Base-by-base conservation (phyloP, 2,888 invertebrate species). In the Parnassius mnemosyne region DNA sequence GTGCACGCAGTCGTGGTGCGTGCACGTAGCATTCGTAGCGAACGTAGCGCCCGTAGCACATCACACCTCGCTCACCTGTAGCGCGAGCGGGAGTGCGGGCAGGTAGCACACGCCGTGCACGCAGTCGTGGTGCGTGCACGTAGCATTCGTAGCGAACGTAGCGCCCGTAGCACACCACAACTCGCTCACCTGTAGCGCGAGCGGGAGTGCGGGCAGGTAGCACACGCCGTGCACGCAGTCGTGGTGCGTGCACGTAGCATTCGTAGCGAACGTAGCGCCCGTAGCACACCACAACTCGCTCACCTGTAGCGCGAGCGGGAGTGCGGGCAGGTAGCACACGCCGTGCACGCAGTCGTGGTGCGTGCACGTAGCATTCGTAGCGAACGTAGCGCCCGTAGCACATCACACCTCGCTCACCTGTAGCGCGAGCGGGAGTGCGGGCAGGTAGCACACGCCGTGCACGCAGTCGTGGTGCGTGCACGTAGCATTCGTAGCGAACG, bases 301-400 rank as follows among this genome's bases (percentile, higher is more conserved):
- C 41, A 82, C 85, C 75, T 83, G 84, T 60, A 80, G 44, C 10
- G 73, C 68, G 3, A 76, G 69, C 46, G 20, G 20, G 20, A 20
- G 20, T 20, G 93, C 93, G 3, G 97, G 98, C 84, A 98, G 96
- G 87, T 98, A 98, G 91, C 98, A 99, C 50, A 97, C 97, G 63
- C 98, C 99, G 87, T 99, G 98, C 81, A 98, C 96, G 89, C 99
- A 99, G 87, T 99, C 98, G 89, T 98, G 98, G 84, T 98, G 97
- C 80, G 98, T 97, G 86, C 99, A 99, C 11, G 98, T 97, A 66
- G 98, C 97, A 13, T 20, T 20, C 20, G 96, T 96, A 61, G 97
- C 97, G 91, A 97, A 95, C 53, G 98, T 20, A 20, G 20, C 20
- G 20, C 20, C 1, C 20, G 20, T 20, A 20, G 97, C 72, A 96